These are phyloP conservation scores for Pongo abelii DNA, from an alignment of 2,113 vertebrate species.

Conservation along the genomic window DNA sequence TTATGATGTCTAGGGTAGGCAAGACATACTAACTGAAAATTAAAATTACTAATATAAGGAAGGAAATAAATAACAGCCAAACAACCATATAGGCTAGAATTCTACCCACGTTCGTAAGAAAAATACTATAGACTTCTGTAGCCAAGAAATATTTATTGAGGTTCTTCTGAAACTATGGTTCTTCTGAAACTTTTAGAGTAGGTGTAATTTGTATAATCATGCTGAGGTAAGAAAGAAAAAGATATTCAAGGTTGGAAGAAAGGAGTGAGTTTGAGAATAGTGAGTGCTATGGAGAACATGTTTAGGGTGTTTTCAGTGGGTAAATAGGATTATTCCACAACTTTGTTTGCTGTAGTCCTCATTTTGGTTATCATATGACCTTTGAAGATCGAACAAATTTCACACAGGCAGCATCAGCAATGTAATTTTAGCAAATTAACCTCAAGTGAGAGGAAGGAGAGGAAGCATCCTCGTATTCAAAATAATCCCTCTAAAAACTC, in stretches of 20 bases:
- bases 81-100: background rate
- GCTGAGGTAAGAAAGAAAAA: background rate
- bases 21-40: background rate
- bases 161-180: background rate
- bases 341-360: background rate
- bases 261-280: no score
- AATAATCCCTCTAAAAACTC: background rate
- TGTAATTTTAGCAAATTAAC: background rate
- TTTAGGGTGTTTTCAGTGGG: background rate
- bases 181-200: background rate
- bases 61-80: no score
- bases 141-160: background rate
- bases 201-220: background rate
- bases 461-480: background rate
- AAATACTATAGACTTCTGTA: background rate
- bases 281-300: background rate
- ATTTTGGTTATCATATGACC: no score
- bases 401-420: background rate
- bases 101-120: background rate
- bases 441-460: background rate
- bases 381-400: background rate
- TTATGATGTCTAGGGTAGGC: background rate
- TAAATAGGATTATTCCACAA: background rate
- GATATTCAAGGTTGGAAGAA: background rate
- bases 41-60: background rate